Conservation (phyloP, 2,113 vertebrate genomes). For the Verasper variegatus region DNA sequence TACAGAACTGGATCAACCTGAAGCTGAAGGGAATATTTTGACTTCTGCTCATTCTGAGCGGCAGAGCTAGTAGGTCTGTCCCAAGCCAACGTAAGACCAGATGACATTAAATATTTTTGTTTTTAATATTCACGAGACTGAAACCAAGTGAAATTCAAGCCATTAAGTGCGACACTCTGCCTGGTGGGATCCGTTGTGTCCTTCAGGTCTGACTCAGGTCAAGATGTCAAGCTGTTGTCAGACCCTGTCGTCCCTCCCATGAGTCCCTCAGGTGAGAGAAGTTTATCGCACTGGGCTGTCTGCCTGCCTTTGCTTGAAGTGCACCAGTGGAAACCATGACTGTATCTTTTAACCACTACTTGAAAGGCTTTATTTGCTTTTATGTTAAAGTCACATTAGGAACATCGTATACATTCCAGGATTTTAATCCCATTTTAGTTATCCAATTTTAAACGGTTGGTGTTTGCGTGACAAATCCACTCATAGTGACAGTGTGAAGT, state of each 20-base stretch:
- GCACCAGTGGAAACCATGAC: not conserved
- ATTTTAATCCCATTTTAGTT: too few species aligned
- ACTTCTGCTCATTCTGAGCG: constrained; percentile 7
- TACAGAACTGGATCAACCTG: not conserved
- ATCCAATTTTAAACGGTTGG: too few species aligned
- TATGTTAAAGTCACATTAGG: not conserved
- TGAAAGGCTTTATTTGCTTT: not conserved
- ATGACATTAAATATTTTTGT: constrained; percentile 7
- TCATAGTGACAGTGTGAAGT: not conserved
- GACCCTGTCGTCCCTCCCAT: not conserved
- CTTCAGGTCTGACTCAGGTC: constrained; percentile 5
- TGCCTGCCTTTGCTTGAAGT: too few species aligned
- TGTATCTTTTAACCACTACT: too few species aligned
- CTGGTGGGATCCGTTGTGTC: not conserved
- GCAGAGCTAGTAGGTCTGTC: constrained; percentile 18
- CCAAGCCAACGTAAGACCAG: not conserved
- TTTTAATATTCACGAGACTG: constrained; percentile 33
- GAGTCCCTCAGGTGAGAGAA: not conserved
- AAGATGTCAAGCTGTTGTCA: not conserved
- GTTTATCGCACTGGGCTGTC: not conserved
- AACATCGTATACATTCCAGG: not conserved
- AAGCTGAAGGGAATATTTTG: not conserved
- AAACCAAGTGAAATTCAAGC: constrained; percentile 46
- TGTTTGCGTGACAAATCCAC: not conserved
- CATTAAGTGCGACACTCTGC: constrained; percentile 27